phyloP scores from a whole-genome alignment of 2,113 vertebrate species.

The Prunella himalayana region DNA sequence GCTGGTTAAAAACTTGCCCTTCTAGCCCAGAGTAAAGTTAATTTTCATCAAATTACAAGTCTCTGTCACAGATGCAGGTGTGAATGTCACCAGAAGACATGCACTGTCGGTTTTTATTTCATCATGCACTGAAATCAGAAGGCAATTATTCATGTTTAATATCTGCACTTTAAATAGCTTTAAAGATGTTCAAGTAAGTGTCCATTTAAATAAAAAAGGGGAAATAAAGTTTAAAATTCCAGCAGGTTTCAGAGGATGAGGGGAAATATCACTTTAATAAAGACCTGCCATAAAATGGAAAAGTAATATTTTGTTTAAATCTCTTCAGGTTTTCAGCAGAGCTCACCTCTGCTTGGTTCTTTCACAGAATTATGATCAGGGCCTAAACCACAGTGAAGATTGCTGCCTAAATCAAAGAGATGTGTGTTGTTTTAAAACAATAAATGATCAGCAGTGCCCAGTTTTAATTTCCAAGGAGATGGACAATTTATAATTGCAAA shows the following conservation, averaged over 20 bases:
- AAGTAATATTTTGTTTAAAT: constrained; percentile 18
- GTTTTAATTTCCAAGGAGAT: background rate
- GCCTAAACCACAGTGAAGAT: background rate
- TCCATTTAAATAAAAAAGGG: constrained; percentile 32
- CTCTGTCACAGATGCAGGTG: constrained; percentile 21
- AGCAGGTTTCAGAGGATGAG: background rate
- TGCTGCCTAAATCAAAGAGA: background rate
- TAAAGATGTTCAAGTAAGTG: constrained; percentile 23
- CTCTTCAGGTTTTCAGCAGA: background rate
- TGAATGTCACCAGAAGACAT: constrained; percentile 32
- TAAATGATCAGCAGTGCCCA: background rate
- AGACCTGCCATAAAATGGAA: background rate
- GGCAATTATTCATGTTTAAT: constrained; percentile 51
- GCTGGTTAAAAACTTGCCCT: background rate
- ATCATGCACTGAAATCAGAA: constrained; percentile 1
- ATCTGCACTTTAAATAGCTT: constrained; percentile 35
- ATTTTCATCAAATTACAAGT: constrained; percentile 31
- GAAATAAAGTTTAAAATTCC: constrained; percentile 37
- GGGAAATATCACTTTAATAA: background rate
- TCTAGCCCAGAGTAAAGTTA: constrained; percentile 14
- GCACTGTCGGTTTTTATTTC: constrained; percentile 48
- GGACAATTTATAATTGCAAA: background rate
- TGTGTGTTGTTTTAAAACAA: background rate
- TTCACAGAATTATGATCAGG: background rate
- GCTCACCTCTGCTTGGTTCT: background rate